Evolutionary conservation across 1,140 invertebrate species (phyloP).

Genomic region (Diploscapter pachys): DNA sequence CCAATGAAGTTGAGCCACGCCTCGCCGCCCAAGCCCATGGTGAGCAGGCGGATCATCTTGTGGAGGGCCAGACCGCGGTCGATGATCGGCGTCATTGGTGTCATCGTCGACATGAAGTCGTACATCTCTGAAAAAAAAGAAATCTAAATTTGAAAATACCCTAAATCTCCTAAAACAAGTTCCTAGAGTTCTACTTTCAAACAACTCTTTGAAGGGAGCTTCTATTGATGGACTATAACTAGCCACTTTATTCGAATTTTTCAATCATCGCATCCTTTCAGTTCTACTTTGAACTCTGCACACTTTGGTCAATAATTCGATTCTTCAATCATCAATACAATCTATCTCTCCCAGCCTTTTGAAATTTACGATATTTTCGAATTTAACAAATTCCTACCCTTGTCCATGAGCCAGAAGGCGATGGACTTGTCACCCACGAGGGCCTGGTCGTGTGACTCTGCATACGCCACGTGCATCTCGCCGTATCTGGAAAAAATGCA

Average conservation of each 20-base stretch:
- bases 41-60: slow-evolving; percentile 92
- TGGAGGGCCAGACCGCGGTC: slow-evolving; percentile 90
- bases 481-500: slow-evolving; percentile 62
- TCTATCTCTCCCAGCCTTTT: no score
- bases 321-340: no score
- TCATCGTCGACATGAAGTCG: slow-evolving; percentile 62
- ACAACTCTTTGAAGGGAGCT: no score
- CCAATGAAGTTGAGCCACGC: slow-evolving; percentile 98
- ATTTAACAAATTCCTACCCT: slow-evolving; percentile 68
- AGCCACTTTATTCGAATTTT: no score
- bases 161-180: no score
- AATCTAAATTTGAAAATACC: no score
- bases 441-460: slow-evolving; percentile 96
- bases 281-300: no score
- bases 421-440: slow-evolving; percentile 97
- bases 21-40: slow-evolving; percentile 88
- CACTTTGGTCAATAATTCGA: no score
- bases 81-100: slow-evolving; percentile 68
- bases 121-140: slow-evolving; percentile 55
- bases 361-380: background rate
- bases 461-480: slow-evolving; percentile 91
- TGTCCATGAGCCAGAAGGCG: slow-evolving; percentile 99
- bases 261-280: no score
- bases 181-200: no score
- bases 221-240: no score